Evolutionary conservation across 2,113 vertebrate genomes (phyloP), one percentile per base, ranked within the genome.

Genomic region (Peromyscus leucopus): DNA sequence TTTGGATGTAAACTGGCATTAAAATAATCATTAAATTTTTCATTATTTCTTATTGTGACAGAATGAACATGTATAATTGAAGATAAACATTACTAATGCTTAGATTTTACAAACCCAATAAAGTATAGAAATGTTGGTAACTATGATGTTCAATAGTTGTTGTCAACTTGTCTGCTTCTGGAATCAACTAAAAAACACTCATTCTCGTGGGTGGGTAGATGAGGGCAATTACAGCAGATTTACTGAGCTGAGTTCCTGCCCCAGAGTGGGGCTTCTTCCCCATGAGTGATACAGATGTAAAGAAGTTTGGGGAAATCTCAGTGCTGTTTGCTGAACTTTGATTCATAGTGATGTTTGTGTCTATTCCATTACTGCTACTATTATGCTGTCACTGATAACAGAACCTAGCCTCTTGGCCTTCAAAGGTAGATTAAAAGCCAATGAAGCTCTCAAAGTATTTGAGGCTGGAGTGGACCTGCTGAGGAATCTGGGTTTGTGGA

Each of bases 101-200:
- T 97, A 89, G 84, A 19, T 85, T 89, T 96, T 88, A 26, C 2
- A 67, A n/a, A 83, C 15, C 24, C 12, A 26, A 93, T 11, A 74
- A 76, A 48, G 69, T 57, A 2, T 59, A 5, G 24, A 94, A 91
- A 85, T 65, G 10, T 46, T 42, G 48, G 2, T 17, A 61, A 13
- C 10, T 26, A 2, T 86, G 83, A 48, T 46, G 16, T 28, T 48
- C n/a, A 65, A 0, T 31, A 26, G 19, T 31, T 42, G 13, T 67
- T 48, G 39, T 48, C 28, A 67, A 22, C 39, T 67, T 19, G 8
- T 48, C 42, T 33, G 63, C 4, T 67, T 85, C 11, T 51, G 39
- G 28, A 86, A 51, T 69, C 39, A 67, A 51, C 17, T 69, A 48
- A 13, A 16, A 36, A 33, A 21, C 4, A 36, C 6, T 1, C 5